Conservation (phyloP, 2,888 invertebrate species). For the Troilus luridus region DNA sequence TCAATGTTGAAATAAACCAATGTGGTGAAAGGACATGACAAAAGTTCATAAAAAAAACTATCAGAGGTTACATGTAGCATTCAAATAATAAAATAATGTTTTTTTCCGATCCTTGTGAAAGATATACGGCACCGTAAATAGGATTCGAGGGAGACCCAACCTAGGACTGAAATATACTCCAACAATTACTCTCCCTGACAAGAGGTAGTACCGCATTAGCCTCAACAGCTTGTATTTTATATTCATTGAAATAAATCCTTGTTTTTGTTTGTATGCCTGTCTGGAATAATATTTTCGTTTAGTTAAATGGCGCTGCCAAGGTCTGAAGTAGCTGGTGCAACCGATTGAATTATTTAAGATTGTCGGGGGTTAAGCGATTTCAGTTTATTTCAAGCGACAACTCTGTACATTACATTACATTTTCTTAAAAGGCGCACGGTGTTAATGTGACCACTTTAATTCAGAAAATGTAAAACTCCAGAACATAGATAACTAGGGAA, state of each 20-base stretch:
- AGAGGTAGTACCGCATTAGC: conserved; percentile 26
- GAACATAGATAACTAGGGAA: too few relatives aligned
- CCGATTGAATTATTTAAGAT: not conserved
- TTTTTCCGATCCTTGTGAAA: not conserved
- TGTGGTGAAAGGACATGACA: conserved; percentile 23
- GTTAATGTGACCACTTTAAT: too few relatives aligned
- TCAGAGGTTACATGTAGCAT: not conserved
- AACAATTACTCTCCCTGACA: conserved; percentile 18
- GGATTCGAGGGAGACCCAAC: not conserved
- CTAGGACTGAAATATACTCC: not conserved
- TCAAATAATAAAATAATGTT: conserved; percentile 21
- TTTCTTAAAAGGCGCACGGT: too few relatives aligned
- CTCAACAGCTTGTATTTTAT: conserved; percentile 27
- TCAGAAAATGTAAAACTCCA: too few relatives aligned
- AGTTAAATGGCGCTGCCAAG: not conserved
- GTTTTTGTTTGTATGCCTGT: conserved; percentile 28
- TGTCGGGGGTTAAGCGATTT: too few relatives aligned
- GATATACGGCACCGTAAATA: conserved; percentile 6
- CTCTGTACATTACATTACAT: too few relatives aligned
- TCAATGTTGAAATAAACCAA: not conserved
- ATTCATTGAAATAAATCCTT: conserved; percentile 40
- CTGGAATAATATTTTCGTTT: not conserved
- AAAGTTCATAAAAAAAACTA: not conserved
- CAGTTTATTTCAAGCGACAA: too few relatives aligned
- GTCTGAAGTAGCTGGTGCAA: not conserved